These are phyloP conservation scores for Cyclopterus lumpus DNA, from an alignment of 2,797 vertebrate genomes.

Conservation along the genomic window DNA sequence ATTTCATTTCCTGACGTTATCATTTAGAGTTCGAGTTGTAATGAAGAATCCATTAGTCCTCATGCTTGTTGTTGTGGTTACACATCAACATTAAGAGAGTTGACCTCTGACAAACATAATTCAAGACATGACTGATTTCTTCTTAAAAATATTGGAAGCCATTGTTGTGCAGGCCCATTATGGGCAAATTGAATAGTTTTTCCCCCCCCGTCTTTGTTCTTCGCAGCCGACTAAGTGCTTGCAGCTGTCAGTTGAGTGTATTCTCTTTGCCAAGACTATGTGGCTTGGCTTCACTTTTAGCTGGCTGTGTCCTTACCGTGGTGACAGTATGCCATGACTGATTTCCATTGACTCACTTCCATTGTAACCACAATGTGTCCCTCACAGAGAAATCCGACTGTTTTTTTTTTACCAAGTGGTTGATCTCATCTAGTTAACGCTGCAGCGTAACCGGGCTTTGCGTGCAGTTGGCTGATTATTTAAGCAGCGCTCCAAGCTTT, in stretches of 20 bases:
- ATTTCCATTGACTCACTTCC: conserved; percentile 82
- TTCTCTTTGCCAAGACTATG: conserved; percentile 74
- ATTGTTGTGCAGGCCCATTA: conserved; percentile 68
- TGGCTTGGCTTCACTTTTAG: conserved; percentile 79
- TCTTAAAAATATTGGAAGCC: conserved; percentile 69
- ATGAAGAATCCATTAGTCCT: conserved; percentile 45
- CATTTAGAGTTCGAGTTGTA: conserved; percentile 19
- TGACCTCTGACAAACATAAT: conserved; percentile 61
- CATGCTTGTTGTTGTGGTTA: conserved; percentile 56
- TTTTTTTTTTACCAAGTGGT: conserved; percentile 60
- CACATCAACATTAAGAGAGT: conserved; percentile 30
- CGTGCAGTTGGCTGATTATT: conserved; percentile 77
- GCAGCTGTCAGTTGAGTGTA: conserved; percentile 82
- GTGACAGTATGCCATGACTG: conserved; percentile 81
- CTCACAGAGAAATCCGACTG: conserved; percentile 60
- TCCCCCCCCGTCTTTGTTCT: conserved; percentile 74
- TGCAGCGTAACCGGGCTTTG: conserved; percentile 57
- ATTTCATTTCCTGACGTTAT: conserved; percentile 36
- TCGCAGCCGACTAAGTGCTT: conserved; percentile 78
- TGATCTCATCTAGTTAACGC: conserved; percentile 77
- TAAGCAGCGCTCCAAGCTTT: conserved; percentile 68
- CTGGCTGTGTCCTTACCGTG: conserved; percentile 78
- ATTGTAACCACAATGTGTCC: conserved; percentile 73
- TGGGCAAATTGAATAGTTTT: conserved; percentile 71
- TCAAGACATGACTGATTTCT: conserved; percentile 62